Base-by-base conservation (phyloP, 2,888 invertebrate species). In the Gonocerus acuteangulatus region DNA sequence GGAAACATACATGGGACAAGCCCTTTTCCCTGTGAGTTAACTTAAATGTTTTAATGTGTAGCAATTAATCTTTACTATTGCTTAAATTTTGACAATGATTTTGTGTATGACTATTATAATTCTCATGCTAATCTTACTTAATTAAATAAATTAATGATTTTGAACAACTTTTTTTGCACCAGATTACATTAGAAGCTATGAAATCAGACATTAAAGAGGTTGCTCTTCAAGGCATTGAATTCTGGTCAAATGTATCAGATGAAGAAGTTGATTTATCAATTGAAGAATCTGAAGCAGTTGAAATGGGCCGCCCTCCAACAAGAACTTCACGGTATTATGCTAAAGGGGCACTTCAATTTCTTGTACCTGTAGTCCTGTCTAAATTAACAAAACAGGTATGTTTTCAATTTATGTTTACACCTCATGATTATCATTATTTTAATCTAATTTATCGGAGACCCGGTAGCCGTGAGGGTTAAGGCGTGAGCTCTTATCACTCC, bases 1-100 rank as follows among this genome's bases (percentile, higher is more conserved):
- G 99, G 96, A 99, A 74, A 88, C 91, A 13, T 99, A 99, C 73
- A 99, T 99, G 99, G 93, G 88, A 0, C 91, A 89, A 72, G 99
- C 97, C 13, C 78, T 99, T 16, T 99, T 99, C 75, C 95, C 97
- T 23, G 83, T 84, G 74, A 76, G 78, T 77, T 63, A 39, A 39
- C 27, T 6, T 27, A 27, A 27, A n/a, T n/a, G n/a, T n/a, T n/a
- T n/a, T n/a, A n/a, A n/a, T n/a, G n/a, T n/a, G n/a, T n/a, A n/a
- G 36, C 11, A 34, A 11, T 34, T 34, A 9, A 11, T 11, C 36
- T 34, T 34, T 34, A 11, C 36, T 11, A 11, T 34, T 34, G 9
- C 9, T 11, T 34, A 11, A 11, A 34, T 11, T 34, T 34, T 34
- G 36, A n/a, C n/a, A n/a, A n/a, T n/a, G n/a, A n/a, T 11, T 34